These are phyloP conservation scores for Aspidiotus rigidus DNA, from an alignment of 2,888 invertebrate species.

Conservation along the genomic window DNA sequence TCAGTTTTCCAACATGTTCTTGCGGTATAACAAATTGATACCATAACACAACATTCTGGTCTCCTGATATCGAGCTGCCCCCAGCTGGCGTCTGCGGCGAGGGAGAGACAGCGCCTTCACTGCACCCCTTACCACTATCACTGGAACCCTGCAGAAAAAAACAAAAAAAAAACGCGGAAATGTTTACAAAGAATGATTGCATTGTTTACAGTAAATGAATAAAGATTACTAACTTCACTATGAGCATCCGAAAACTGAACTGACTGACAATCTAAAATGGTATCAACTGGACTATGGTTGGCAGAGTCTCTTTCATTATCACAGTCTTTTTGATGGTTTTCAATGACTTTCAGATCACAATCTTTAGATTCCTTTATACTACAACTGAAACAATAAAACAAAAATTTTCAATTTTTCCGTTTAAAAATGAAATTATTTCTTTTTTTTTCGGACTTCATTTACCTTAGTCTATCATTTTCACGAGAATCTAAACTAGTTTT, in stretches of 20 bases:
- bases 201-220: background rate
- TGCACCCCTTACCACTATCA: conserved; percentile 74
- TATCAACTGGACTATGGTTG: conserved; percentile 62
- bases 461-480: conserved; percentile 26
- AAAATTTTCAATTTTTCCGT: background rate
- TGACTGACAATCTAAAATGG: conserved; percentile 47
- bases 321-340: conserved; percentile 31
- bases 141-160: conserved; percentile 54
- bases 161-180: background rate
- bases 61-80: conserved; percentile 44
- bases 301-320: conserved; percentile 55
- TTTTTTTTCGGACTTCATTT: background rate
- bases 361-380: conserved; percentile 25
- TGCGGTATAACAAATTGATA: conserved; percentile 70
- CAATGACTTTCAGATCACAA: conserved; percentile 27
- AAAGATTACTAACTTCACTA: conserved; percentile 49
- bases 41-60: conserved; percentile 43
- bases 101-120: conserved; percentile 57
- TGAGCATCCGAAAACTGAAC: conserved; percentile 57
- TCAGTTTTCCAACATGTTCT: conserved; percentile 71
- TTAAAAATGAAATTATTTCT: background rate
- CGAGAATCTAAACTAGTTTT: conserved; percentile 10
- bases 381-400: conserved; percentile 11
- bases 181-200: background rate
- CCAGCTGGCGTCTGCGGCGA: conserved; percentile 49